phyloP scores from a whole-genome alignment of 2,888 invertebrate species.

The Noctua comes region DNA sequence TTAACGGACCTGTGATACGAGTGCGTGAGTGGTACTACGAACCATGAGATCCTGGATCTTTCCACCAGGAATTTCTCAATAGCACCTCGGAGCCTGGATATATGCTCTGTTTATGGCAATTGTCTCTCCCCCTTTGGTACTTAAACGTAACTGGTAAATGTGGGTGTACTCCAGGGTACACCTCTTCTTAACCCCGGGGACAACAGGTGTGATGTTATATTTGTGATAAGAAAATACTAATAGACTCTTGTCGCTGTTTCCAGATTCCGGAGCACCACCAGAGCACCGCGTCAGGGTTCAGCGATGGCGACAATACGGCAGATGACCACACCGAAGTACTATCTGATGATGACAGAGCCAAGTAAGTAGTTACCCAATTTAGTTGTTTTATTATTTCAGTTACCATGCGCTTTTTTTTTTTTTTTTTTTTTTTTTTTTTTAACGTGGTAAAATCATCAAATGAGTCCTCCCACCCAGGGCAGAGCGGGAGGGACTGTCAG shows the following conservation, averaged over 20 bases:
- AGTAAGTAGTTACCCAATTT: conserved; percentile 75
- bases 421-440: too few species aligned
- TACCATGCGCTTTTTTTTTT: not conserved
- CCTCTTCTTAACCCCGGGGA: not conserved
- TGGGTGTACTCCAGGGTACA: not conserved
- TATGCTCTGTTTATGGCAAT: not conserved
- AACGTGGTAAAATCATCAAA: too few species aligned
- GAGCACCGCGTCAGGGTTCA: conserved; percentile 86
- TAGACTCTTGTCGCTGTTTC: conserved; percentile 28
- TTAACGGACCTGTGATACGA: not conserved
- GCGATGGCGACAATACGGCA: conserved; percentile 83
- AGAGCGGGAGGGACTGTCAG: too few species aligned
- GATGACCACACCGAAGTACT: conserved; percentile 82
- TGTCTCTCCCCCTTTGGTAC: not conserved
- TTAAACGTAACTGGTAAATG: not conserved
- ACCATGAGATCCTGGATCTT: not conserved
- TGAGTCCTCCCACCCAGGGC: too few species aligned
- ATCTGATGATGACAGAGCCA: conserved; percentile 83
- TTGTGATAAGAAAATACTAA: not conserved
- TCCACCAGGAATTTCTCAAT: not conserved
- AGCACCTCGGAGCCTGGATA: not conserved
- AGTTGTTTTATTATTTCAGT: not conserved
- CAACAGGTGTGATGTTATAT: not conserved
- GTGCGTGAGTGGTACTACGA: not conserved
- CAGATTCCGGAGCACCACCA: conserved; percentile 89